Evolutionary conservation across 2,797 vertebrate genomes (phyloP).

Genomic region (Acanthis flammea): DNA sequence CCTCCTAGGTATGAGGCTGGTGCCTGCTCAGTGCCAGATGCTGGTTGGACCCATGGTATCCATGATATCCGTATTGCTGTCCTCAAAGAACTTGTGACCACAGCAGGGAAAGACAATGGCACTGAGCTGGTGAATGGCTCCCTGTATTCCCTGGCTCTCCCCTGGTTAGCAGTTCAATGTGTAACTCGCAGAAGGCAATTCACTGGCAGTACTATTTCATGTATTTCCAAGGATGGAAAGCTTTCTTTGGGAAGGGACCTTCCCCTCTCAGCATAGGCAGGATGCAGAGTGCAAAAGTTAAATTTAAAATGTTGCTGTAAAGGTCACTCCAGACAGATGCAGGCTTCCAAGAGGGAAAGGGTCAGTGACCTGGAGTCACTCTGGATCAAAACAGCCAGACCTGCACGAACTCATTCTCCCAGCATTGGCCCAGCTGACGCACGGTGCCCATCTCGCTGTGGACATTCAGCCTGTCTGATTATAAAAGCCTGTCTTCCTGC

Average conservation of each 20-base stretch:
- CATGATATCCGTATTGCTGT: neutral
- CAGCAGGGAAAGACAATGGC: neutral
- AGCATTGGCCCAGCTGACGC: fast-evolving
- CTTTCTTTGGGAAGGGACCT: neutral
- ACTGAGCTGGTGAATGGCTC: neutral
- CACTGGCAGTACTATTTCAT: neutral
- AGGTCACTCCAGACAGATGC: neutral
- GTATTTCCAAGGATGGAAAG: neutral
- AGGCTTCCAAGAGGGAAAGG: neutral
- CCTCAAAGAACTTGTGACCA: neutral
- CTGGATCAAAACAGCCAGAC: neutral
- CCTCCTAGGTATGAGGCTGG: neutral
- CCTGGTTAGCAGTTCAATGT: neutral
- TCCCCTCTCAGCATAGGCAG: neutral
- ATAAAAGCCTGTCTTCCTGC: slow-evolving; percentile 26
- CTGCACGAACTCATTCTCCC: neutral
- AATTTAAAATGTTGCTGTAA: neutral
- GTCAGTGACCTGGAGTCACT: neutral
- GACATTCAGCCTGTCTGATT: neutral
- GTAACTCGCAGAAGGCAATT: neutral
- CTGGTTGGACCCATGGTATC: neutral
- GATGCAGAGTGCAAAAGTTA: neutral
- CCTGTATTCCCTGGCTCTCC: neutral
- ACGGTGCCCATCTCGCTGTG: neutral
- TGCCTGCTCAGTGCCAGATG: neutral